Evolutionary conservation across 1,140 invertebrate species (phyloP).

Genomic region (Hyphantria cunea): DNA sequence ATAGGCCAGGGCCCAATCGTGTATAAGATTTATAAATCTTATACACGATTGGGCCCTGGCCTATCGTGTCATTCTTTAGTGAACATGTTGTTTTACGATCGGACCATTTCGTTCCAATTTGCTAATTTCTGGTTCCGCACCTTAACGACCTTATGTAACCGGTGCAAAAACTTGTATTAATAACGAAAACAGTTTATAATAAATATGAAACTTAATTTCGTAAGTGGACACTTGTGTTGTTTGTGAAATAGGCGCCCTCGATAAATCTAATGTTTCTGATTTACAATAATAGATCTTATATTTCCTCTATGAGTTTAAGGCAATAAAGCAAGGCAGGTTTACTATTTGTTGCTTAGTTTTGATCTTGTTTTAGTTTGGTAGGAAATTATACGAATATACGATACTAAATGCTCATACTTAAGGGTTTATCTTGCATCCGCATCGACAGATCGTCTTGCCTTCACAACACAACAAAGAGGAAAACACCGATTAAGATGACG

Average conservation of each 20-base stretch:
- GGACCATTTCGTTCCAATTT: slow-evolving; percentile 37
- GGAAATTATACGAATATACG: too few relatives aligned
- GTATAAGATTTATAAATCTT: not conserved
- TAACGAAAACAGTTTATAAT: slow-evolving; percentile 11
- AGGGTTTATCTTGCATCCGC: too few relatives aligned
- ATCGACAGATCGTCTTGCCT: too few relatives aligned
- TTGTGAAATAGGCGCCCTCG: not conserved
- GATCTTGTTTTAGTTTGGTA: too few relatives aligned
- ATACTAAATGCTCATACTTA: too few relatives aligned
- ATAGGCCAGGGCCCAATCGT: not conserved
- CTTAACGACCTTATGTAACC: slow-evolving; percentile 26
- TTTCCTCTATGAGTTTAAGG: too few relatives aligned
- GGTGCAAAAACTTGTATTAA: slow-evolving; percentile 19
- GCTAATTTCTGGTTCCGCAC: slow-evolving; percentile 36
- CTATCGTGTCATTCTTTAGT: not conserved
- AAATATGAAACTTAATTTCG: not conserved
- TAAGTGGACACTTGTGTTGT: slow-evolving; percentile 5
- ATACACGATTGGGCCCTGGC: not conserved
- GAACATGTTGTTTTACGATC: not conserved
- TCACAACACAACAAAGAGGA: too few relatives aligned
- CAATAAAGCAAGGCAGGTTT: too few relatives aligned
- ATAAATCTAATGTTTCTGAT: not conserved
- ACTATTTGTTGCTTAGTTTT: too few relatives aligned
- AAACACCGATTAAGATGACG: too few relatives aligned
- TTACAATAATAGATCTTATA: too few relatives aligned